A percentile compares a stretch with the other conserved stretches of the same genome.
These are phyloP conservation scores for Dromaius novaehollandiae DNA, from an alignment of 2,113 vertebrate species.

Conservation along the genomic window DNA sequence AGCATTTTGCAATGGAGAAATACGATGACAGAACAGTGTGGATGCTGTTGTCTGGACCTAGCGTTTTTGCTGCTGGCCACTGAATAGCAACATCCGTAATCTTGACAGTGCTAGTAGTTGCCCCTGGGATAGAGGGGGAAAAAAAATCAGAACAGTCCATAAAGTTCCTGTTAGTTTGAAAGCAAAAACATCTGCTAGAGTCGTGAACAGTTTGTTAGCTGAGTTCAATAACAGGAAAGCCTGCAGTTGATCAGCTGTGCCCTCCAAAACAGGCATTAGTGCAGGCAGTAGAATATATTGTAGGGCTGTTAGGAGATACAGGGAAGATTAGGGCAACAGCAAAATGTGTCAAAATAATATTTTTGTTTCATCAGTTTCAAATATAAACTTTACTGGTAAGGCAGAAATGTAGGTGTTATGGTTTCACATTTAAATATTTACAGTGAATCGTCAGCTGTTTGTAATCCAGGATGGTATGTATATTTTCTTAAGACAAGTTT, in stretches of 20 bases:
- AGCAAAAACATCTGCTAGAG: conserved; percentile 61
- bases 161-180: conserved; percentile 47
- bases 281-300: neutral
- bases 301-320: neutral
- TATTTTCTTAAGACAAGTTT: neutral
- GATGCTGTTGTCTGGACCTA: neutral
- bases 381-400: neutral
- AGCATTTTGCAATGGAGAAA: neutral
- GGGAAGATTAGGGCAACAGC: neutral
- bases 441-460: neutral
- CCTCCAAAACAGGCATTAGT: conserved; percentile 11
- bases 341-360: neutral
- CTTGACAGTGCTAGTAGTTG: neutral
- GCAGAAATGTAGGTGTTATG: neutral
- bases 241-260: conserved; percentile 59
- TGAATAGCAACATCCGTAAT: conserved; percentile 15
- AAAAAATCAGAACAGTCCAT: conserved; percentile 21
- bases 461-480: neutral
- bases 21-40: neutral
- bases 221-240: neutral
- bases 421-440: neutral
- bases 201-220: conserved; percentile 18
- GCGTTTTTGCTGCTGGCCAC: neutral
- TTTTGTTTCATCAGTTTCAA: neutral
- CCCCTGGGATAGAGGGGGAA: conserved; percentile 14